A percentile compares a stretch with the other conserved stretches of the same genome.
These are phyloP conservation scores for Oligia fasciuncula DNA, from an alignment of 2,888 invertebrate genomes.

Conservation along the genomic window DNA sequence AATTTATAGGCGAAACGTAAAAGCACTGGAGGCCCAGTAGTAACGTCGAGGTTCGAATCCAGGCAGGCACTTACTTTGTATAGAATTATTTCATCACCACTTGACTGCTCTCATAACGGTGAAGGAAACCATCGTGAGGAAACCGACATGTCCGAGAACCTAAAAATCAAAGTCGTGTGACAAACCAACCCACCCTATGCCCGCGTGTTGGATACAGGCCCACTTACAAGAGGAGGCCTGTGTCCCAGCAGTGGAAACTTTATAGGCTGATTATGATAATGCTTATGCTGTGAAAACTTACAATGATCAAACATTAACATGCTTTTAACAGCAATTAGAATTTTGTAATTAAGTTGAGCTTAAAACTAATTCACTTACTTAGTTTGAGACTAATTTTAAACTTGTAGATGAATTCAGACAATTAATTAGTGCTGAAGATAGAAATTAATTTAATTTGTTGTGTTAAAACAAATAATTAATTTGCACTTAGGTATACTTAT, in stretches of 20 bases:
- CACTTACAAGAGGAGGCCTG: not conserved
- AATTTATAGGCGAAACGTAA: slow-evolving; percentile 41
- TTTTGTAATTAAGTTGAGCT: slow-evolving; percentile 22
- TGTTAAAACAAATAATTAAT: slow-evolving; percentile 4
- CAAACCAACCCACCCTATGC: not conserved
- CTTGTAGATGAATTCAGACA: not conserved
- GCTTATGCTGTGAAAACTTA: not conserved
- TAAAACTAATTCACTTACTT: slow-evolving; percentile 3
- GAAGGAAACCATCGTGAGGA: not conserved
- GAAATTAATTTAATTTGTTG: slow-evolving; percentile 11
- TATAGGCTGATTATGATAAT: not conserved
- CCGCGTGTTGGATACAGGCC: not conserved
- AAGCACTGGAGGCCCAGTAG: too few species aligned
- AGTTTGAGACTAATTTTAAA: slow-evolving; percentile 8
- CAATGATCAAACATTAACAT: not conserved
- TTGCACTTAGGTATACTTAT: not conserved
- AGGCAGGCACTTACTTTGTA: not conserved
- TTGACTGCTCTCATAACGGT: not conserved
- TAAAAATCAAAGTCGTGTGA: not conserved
- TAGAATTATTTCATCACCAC: not conserved
- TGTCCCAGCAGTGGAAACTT: not conserved
- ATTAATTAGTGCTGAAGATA: not conserved
- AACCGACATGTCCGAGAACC: not conserved
- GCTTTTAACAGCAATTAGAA: slow-evolving; percentile 23
- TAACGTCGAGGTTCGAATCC: not conserved